Percentiles rank a stretch among this genome's conserved stretches.
These are phyloP conservation scores for Melangyna quadrimaculata DNA, from an alignment of 2,888 invertebrate species.

Conservation along the genomic window DNA sequence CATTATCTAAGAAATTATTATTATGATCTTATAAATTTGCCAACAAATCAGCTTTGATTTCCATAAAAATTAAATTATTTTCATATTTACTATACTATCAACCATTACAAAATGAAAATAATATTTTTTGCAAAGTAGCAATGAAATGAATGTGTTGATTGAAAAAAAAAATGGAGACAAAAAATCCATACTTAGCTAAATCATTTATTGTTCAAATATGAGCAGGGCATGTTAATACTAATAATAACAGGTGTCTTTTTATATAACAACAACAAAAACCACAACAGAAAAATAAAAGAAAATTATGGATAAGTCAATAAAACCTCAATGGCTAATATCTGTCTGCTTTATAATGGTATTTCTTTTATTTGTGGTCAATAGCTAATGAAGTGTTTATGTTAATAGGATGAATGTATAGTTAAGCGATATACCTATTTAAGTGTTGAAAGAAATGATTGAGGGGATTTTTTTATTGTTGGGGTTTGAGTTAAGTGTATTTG, in stretches of 20 bases:
- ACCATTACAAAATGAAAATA: not conserved
- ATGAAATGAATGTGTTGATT: not conserved
- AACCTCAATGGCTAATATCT: not conserved
- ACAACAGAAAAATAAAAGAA: not conserved
- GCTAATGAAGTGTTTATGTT: conserved; percentile 1
- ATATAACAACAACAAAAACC: not conserved
- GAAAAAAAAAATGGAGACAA: not conserved
- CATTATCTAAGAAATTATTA: not conserved
- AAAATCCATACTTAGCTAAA: too few species aligned
- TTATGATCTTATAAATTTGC: not conserved
- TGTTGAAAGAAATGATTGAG: not conserved
- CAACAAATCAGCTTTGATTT: not conserved
- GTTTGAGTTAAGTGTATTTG: not conserved
- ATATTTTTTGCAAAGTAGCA: not conserved
- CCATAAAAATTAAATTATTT: not conserved
- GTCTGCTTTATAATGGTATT: not conserved
- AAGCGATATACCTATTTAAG: not conserved
- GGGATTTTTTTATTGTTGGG: not conserved
- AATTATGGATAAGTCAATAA: not conserved
- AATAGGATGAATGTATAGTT: not conserved
- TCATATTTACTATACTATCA: not conserved
- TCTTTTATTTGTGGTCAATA: not conserved
- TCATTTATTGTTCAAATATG: not conserved
- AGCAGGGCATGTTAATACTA: not conserved
- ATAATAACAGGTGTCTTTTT: not conserved